Base-by-base conservation (phyloP, 2,113 vertebrate species). In the Colinus virginianus region DNA sequence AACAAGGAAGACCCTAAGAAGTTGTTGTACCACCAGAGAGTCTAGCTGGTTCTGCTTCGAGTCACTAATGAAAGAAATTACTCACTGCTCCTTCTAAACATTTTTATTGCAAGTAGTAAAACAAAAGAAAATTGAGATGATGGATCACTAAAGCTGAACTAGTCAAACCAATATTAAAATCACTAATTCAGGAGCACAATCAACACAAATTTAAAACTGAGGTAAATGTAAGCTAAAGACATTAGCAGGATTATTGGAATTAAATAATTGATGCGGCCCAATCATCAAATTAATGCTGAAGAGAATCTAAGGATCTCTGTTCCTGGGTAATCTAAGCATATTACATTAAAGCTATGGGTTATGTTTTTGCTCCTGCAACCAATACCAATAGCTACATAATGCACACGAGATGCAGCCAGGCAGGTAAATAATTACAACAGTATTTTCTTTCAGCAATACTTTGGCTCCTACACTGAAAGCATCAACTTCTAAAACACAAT, bases 251-350 rank as follows among this genome's bases (percentile, higher is more conserved):
- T 87, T 55, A 22, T 23, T 80, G 26, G 48, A 92, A 94, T 95
- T 87, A 84, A 90, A 40, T 83, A 90, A 92, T 12, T 87, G 61
- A 55, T 61, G 56, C 36, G 67, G 82, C 61, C 70, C 90, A 87
- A 90, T 79, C 69, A 94, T 55, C 46, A 75, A 85, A 92, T 82
- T 92, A 82, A 91, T 69, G 79, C 32, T 67, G 68, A 87, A 77
- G 8, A 87, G 51, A 75, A 91, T 78, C 63, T 58, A 20, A n/a
- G 55, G 55, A n/a, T 58, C 32, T 58, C 26, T 38, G 25, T 51
- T 51, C 38, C 25, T 38, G n/a, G 17, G 38, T 70, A 51, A 70
- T 21, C 34, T 38, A 48, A 26, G 25, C 25, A 38, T 34, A 70
- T 38, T 51, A 51, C 18, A 38, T 13, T 49, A 36, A 70, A 6